Base-by-base conservation (phyloP, 2,797 vertebrate genomes). In the Myoxocephalus aenaeus region DNA sequence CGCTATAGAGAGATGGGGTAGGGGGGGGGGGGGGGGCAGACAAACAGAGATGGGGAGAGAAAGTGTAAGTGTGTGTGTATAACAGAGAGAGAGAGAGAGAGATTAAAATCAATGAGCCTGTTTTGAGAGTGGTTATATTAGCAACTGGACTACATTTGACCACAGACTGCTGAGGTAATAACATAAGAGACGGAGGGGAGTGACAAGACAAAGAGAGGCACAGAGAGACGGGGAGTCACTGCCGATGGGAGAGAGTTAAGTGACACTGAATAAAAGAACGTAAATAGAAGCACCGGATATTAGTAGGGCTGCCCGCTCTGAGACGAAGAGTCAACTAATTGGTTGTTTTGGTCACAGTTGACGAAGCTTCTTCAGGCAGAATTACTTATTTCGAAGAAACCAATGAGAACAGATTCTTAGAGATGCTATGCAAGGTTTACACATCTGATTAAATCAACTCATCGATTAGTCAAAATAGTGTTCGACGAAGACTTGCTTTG, bases 121-220 rank as follows among this genome's bases (percentile, higher is more conserved):
- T 86, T 87, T 87, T 81, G 76, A 76, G 73, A 83, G 78, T 82
- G 76, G 81, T 82, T 86, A 71, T 86, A 87, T 82, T 88, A 83
- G 86, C 77, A 81, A 77, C 80, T 79, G 83, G 75, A 85, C 87
- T 82, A 75, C 67, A 80, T 85, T 77, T 84, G 80, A 81, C 77
- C 75, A 82, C 72, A 79, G 65, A 65, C 65, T 86, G 83, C 78
- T 51, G 74, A 38, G 75, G 77, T 69, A 66, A 73, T 80, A 85
- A 78, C 69, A 77, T 51, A 14, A 51, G 51, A 77, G 38, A 70
- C 15, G 11, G 22, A 59, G 18, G 8, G 17, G 15, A 22, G 58
- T 14, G 69, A 71, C 64, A 68, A 77, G 54, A 83, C 73, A 46
- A 12, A 14, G 34, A 36, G 40, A 65, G 20, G 65, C 27, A 63